Conservation (phyloP, 2,113 vertebrate genomes). For the Struthio camelus region DNA sequence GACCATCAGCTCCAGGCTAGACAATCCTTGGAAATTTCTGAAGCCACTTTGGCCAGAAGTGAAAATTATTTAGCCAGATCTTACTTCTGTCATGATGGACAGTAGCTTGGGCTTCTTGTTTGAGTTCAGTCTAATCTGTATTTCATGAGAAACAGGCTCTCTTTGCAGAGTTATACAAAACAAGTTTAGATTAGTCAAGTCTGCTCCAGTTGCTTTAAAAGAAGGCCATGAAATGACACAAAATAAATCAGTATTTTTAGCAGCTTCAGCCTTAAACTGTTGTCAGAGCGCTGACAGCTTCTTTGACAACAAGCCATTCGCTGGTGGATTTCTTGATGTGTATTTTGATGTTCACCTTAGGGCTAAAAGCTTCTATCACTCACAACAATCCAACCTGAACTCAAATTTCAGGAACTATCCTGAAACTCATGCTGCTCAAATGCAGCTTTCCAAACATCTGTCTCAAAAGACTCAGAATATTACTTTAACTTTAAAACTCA, state of each 20-base stretch:
- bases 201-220: conserved; percentile 26
- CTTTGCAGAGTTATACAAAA: background rate
- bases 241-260: conserved; percentile 18
- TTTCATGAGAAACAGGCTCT: background rate
- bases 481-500: background rate
- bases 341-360: background rate
- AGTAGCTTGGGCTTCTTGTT: background rate
- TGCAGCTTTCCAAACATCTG: background rate
- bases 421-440: background rate
- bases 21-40: background rate
- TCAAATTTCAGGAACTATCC: background rate
- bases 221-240: background rate
- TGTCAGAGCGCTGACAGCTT: conserved; percentile 26
- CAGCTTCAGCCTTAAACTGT: conserved; percentile 2
- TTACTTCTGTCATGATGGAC: background rate
- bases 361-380: background rate
- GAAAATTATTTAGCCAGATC: background rate
- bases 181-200: background rate
- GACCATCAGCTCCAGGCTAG: background rate
- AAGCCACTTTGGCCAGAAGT: background rate
- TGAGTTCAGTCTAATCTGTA: background rate
- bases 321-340: background rate
- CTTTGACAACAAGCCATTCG: background rate
- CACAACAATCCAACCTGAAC: background rate
- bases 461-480: background rate